Percentiles rank a stretch among this genome's conserved stretches.
Conservation (phyloP, 2,888 invertebrate genomes). For the Tetramorium bicarinatum region DNA sequence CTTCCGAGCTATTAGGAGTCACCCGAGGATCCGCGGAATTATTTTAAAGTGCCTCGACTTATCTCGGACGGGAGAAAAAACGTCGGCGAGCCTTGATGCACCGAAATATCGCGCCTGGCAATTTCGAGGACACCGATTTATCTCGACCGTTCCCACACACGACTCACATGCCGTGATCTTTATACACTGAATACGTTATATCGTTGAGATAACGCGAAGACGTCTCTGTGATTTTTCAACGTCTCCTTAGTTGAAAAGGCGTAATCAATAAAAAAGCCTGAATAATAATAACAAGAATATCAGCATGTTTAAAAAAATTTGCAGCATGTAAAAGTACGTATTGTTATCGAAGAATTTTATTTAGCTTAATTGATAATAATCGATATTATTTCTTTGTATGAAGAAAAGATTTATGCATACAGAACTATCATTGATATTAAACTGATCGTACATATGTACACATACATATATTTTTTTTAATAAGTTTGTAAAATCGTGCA, state of each 20-base stretch:
- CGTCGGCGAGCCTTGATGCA: slow-evolving; percentile 35
- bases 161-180: slow-evolving; percentile 5
- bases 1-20: slow-evolving; percentile 65
- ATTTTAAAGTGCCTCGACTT: slow-evolving; percentile 65
- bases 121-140: slow-evolving; percentile 57
- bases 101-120: slow-evolving; percentile 53
- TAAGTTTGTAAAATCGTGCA: slow-evolving; percentile 8
- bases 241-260: not conserved
- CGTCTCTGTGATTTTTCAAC: slow-evolving; percentile 37
- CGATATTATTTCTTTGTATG: not conserved
- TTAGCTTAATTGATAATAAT: not conserved
- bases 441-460: not conserved
- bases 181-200: not conserved
- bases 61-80: slow-evolving; percentile 30
- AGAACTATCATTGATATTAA: not conserved
- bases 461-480: not conserved
- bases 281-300: not conserved
- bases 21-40: slow-evolving; percentile 62
- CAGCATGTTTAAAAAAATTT: not conserved
- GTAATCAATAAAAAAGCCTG: slow-evolving; percentile 16
- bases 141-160: slow-evolving; percentile 21
- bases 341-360: slow-evolving; percentile 16
- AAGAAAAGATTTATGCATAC: not conserved
- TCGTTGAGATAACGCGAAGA: slow-evolving; percentile 22
- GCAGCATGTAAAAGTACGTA: not conserved